These are phyloP conservation scores for Psettodes erumei DNA, from an alignment of 2,113 vertebrate species.

Conservation along the genomic window DNA sequence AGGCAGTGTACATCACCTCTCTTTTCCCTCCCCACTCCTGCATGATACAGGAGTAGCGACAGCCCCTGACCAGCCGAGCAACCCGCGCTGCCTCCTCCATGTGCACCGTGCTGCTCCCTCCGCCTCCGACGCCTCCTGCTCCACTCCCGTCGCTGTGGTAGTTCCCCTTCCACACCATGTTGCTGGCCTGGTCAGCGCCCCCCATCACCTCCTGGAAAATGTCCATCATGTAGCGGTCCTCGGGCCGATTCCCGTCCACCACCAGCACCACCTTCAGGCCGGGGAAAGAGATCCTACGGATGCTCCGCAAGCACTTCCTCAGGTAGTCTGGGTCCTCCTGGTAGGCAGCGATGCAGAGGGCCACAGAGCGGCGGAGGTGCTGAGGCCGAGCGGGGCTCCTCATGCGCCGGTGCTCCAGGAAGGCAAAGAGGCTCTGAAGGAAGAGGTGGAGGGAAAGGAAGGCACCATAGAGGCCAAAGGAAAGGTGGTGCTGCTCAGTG, in stretches of 20 bases:
- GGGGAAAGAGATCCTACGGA: slow-evolving; percentile 91
- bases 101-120: slow-evolving; percentile 67
- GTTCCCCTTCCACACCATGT: slow-evolving; percentile 94
- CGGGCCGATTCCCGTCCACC: slow-evolving; percentile 93
- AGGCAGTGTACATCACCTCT: slow-evolving; percentile 99
- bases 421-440: slow-evolving; percentile 96
- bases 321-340: slow-evolving; percentile 98
- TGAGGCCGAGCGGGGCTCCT: slow-evolving; percentile 79
- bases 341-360: slow-evolving; percentile 95
- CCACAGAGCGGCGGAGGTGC: slow-evolving; percentile 85
- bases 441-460: slow-evolving; percentile 95
- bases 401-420: slow-evolving; percentile 95
- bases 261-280: slow-evolving; percentile 96
- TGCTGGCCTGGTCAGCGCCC: slow-evolving; percentile 84
- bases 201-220: slow-evolving; percentile 97
- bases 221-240: slow-evolving; percentile 97
- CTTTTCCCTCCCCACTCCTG: slow-evolving; percentile 99
- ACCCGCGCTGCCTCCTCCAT: slow-evolving; percentile 82
- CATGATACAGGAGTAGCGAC: slow-evolving; percentile 92
- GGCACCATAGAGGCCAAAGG: slow-evolving; percentile 97
- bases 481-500: slow-evolving; percentile 97
- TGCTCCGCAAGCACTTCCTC: slow-evolving; percentile 92
- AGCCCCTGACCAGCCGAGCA: slow-evolving; percentile 84
- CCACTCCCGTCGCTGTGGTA: slow-evolving; percentile 89
- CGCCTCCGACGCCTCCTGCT: slow-evolving; percentile 45